A percentile compares a stretch with the other conserved stretches of the same genome.
Evolutionary conservation across 2,888 invertebrate species (phyloP).

Genomic region (Halictus ligatus): DNA sequence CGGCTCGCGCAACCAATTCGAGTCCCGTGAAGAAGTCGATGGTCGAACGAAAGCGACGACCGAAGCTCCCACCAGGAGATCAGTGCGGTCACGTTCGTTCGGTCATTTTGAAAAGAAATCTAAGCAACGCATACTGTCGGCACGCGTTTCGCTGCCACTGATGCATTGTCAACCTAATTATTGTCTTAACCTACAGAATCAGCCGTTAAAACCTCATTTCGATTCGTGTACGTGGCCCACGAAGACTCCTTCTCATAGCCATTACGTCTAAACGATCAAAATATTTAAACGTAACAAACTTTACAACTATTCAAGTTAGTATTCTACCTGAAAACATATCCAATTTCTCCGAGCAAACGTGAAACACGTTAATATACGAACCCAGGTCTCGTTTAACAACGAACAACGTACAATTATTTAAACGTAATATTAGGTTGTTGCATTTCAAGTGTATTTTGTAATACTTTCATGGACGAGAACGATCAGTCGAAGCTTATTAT

Average conservation of each 20-base stretch:
- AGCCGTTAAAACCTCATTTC: not conserved
- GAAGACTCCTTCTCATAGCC: slow-evolving; percentile 9
- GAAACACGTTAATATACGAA: not conserved
- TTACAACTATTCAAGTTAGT: not conserved
- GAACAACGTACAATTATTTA: not conserved
- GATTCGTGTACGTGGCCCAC: slow-evolving; percentile 30
- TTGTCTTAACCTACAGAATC: slow-evolving; percentile 33
- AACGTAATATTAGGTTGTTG: slow-evolving; percentile 15
- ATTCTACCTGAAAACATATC: not conserved
- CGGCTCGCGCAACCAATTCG: slow-evolving; percentile 35
- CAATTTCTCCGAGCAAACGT: not conserved
- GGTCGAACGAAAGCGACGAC: slow-evolving; percentile 63
- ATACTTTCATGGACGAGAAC: not conserved
- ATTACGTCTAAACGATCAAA: slow-evolving; percentile 27
- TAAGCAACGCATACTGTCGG: slow-evolving; percentile 13
- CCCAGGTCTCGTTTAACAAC: not conserved
- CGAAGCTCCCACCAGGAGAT: slow-evolving; percentile 42
- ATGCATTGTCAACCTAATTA: slow-evolving; percentile 26
- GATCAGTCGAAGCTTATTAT: not conserved
- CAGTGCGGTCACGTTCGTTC: slow-evolving; percentile 64
- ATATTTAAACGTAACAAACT: slow-evolving; percentile 20
- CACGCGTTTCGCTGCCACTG: slow-evolving; percentile 50
- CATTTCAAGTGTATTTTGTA: not conserved
- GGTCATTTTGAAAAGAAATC: slow-evolving; percentile 30
- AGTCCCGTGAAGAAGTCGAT: slow-evolving; percentile 49